Conservation (phyloP, 2,888 invertebrate species). For the Spisula subtruncata region DNA sequence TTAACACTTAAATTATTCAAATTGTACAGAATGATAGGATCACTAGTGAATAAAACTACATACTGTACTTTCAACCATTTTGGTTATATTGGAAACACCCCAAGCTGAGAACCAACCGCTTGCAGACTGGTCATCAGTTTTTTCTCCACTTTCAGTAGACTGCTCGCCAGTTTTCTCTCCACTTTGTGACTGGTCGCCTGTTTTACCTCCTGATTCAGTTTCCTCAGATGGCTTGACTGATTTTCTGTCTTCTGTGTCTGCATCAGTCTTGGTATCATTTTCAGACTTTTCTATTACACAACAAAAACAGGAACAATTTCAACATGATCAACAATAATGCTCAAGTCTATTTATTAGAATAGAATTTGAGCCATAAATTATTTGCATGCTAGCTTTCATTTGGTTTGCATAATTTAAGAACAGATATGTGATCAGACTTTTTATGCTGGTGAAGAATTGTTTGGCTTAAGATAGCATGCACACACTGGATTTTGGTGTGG, state of each 20-base stretch:
- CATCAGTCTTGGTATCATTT: neutral
- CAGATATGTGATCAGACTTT: too few relatives aligned
- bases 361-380: too few relatives aligned
- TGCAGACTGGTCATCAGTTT: constrained; percentile 52
- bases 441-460: too few relatives aligned
- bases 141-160: neutral
- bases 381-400: too few relatives aligned
- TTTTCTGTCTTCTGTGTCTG: neutral
- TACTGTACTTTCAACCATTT: constrained; percentile 83
- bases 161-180: constrained; percentile 30
- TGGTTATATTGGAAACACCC: constrained; percentile 84
- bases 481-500: too few relatives aligned
- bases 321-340: neutral
- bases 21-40: too few relatives aligned
- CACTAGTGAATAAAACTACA: constrained; percentile 2
- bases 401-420: too few relatives aligned
- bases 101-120: constrained; percentile 83
- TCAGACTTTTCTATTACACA: neutral
- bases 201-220: neutral
- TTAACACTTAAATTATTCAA: too few relatives aligned
- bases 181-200: neutral
- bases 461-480: too few relatives aligned
- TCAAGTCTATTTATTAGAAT: too few relatives aligned
- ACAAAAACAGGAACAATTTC: neutral
- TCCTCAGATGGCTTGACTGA: neutral